Evolutionary conservation across 2,797 vertebrate genomes (phyloP), one percentile per base, ranked within the genome.

Genomic region (Moxostoma hubbsi): DNA sequence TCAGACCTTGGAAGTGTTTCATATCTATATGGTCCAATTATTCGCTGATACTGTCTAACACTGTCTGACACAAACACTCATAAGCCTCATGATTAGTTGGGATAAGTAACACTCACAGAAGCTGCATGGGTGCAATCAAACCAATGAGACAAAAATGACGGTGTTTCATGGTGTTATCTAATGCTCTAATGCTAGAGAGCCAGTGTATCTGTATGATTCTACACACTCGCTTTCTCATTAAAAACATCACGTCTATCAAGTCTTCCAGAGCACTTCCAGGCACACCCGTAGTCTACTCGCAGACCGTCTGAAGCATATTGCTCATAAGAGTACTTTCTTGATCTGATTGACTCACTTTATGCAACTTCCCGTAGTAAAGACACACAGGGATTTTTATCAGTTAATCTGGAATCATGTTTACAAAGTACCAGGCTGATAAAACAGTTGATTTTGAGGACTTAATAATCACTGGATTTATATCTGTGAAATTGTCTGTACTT

Each of bases 131-230:
- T 49, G 69, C 66, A 64, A 77, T 80, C 69, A 73, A 54, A 49
- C 53, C 49, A 67, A 75, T 77, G 80, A 85, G 64, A 63, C 61
- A 15, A 57, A 82, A 73, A 82, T 82, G 59, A 81, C 65, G 63
- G 59, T 58, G 70, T 55, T 80, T 81, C 58, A 64, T 66, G 36
- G 24, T 43, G 72, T 68, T 76, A 77, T 49, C 59, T 73, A 46
- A 63, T n/a, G 54, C 50, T 12, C 36, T 66, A 16, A 78, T 66
- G 65, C 65, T 61, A 64, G 10, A 64, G 61, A n/a, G 50, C 9
- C 64, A 12, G 67, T 53, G 62, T 5, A 15, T 11, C 62, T 24
- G 51, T 16, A 24, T 8, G 4, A 54, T 65, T 65, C 50, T 10
- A 63, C n/a, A 8, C n/a, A 65, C 62, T 43, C 18, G 16, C n/a